phyloP scores from a whole-genome alignment of 2,888 invertebrate genomes.

The Arctia plantaginis region DNA sequence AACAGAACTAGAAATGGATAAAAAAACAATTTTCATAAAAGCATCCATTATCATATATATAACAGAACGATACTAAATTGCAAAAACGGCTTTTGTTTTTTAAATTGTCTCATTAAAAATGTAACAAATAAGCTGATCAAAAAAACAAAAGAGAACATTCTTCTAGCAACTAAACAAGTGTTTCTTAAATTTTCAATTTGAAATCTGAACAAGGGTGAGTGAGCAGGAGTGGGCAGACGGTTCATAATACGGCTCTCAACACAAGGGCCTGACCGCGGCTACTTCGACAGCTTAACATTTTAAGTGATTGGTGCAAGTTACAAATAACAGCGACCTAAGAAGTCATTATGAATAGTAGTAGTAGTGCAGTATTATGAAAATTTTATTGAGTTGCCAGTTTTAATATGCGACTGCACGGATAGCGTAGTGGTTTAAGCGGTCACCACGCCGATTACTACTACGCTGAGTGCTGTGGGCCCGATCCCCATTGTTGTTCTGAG shows the following conservation, averaged over 20 bases:
- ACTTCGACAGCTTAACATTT: slow-evolving; percentile 79
- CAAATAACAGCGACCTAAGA: slow-evolving; percentile 19
- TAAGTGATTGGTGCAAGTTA: slow-evolving; percentile 56
- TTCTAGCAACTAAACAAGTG: slow-evolving; percentile 44
- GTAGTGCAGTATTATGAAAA: too few relatives aligned
- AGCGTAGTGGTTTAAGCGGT: too few relatives aligned
- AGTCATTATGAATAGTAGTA: not conserved
- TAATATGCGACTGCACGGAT: too few relatives aligned
- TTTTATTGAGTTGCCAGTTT: too few relatives aligned
- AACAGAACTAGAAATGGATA: not conserved
- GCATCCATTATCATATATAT: not conserved
- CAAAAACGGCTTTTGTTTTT: not conserved
- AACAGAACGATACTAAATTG: not conserved
- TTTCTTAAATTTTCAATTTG: slow-evolving; percentile 80
- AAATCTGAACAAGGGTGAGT: slow-evolving; percentile 69
- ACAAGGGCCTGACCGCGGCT: slow-evolving; percentile 80
- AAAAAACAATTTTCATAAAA: not conserved
- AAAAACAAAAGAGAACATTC: slow-evolving; percentile 55
- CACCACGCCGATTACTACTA: too few relatives aligned
- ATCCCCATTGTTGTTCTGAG: too few relatives aligned
- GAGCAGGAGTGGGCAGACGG: slow-evolving; percentile 66
- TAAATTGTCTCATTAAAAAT: slow-evolving; percentile 7
- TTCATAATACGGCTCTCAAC: slow-evolving; percentile 82
- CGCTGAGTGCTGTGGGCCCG: too few relatives aligned
- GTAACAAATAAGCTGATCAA: slow-evolving; percentile 20